phyloP scores from a whole-genome alignment of 2,888 invertebrate species.

The Tipula helvola region DNA sequence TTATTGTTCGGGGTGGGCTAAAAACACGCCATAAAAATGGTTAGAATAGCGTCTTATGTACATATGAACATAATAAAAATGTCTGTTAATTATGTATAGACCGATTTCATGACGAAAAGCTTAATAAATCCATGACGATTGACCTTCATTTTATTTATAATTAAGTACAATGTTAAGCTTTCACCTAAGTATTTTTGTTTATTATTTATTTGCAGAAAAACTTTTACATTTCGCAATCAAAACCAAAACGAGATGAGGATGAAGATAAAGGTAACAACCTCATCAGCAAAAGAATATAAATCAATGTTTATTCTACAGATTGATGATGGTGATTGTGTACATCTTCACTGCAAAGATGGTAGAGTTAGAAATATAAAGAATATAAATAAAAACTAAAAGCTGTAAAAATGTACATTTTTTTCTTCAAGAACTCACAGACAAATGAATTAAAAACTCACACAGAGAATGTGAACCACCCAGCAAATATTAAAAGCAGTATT shows the following conservation, averaged over 20 bases:
- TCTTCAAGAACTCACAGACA: neutral
- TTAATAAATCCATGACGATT: neutral
- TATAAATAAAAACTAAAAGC: neutral
- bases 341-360: neutral
- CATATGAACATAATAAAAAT: neutral
- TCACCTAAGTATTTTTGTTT: neutral
- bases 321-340: neutral
- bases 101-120: neutral
- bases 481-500: neutral
- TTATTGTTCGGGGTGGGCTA: neutral
- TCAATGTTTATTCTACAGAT: constrained; percentile 4
- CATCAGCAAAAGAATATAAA: neutral
- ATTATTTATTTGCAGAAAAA: neutral
- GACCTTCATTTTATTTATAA: neutral
- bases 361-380: neutral
- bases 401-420: neutral
- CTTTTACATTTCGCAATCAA: neutral
- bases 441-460: neutral
- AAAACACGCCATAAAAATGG: no score
- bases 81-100: neutral
- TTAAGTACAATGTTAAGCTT: neutral
- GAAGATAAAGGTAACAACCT: neutral
- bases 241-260: neutral
- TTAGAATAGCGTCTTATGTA: no score
- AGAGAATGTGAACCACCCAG: neutral